Conservation (phyloP, 1,140 invertebrate species). For the Calliphora vicina region DNA sequence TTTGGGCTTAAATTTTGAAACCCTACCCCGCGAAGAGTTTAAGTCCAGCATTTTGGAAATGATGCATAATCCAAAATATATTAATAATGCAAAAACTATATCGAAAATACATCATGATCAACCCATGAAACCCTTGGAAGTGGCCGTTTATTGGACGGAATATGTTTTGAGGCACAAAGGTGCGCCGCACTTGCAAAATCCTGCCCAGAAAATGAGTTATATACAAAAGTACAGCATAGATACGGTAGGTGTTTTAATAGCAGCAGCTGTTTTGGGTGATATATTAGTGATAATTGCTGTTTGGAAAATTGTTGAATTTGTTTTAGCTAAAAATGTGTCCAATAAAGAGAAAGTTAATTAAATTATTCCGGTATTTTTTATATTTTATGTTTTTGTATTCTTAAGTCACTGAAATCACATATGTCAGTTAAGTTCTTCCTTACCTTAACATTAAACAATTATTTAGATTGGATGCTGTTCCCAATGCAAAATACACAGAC, state of each 20-base stretch:
- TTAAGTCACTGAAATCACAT: no score
- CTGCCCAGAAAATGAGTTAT: constrained; percentile 48
- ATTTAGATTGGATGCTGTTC: no score
- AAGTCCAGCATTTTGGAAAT: constrained; percentile 3
- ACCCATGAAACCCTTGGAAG: constrained; percentile 69
- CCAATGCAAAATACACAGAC: no score
- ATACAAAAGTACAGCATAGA: constrained; percentile 68
- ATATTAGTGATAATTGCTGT: background rate
- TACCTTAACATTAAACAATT: no score
- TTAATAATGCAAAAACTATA: constrained; percentile 45
- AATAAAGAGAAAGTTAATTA: no score
- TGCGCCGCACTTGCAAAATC: constrained; percentile 62
- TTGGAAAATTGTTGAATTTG: background rate
- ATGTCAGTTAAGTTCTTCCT: no score
- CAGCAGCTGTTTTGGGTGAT: background rate
- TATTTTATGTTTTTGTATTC: no score
- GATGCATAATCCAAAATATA: constrained; percentile 25
- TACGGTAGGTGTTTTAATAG: constrained; percentile 43
- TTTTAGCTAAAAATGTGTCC: no score
- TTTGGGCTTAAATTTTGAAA: constrained; percentile 39
- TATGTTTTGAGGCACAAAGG: constrained; percentile 71
- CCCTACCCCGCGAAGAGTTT: constrained; percentile 37
- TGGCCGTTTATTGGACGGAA: constrained; percentile 75
- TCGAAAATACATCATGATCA: constrained; percentile 72
- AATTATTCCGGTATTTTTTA: no score